Conservation (phyloP, 1,140 invertebrate species). For the Mylabris phalerata region DNA sequence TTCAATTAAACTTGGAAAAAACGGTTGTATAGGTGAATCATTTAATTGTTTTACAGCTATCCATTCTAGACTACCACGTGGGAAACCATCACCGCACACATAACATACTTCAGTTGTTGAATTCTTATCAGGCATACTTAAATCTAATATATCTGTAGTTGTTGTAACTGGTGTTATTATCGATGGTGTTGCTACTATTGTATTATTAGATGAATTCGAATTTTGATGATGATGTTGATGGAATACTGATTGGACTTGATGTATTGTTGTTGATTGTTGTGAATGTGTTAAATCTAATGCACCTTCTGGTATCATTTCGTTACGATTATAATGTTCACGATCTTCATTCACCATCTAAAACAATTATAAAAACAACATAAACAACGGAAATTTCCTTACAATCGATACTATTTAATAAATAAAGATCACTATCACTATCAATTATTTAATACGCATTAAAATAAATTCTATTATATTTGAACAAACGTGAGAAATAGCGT, state of each 20-base stretch:
- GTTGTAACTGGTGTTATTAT: too few relatives aligned
- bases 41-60: conserved; percentile 53
- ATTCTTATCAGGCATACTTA: conserved; percentile 88
- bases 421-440: too few relatives aligned
- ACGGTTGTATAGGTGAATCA: conserved; percentile 52
- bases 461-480: too few relatives aligned
- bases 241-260: conserved; percentile 12
- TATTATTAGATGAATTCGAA: conserved; percentile 33
- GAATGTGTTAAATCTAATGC: conserved; percentile 57
- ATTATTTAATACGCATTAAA: too few relatives aligned
- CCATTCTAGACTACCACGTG: conserved; percentile 64
- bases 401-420: too few relatives aligned
- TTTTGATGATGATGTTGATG: conserved; percentile 38
- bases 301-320: conserved; percentile 43
- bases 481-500: too few relatives aligned
- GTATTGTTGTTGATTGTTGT: conserved; percentile 21
- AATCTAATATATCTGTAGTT: conserved; percentile 67
- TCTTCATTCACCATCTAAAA: conserved; percentile 22
- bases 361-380: conserved; percentile 4
- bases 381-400: conserved; percentile 1
- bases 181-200: too few relatives aligned
- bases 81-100: conserved; percentile 81
- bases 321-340: conserved; percentile 9
- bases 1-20: conserved; percentile 77
- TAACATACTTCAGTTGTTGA: conserved; percentile 82